These are phyloP conservation scores for Ailurus styani DNA, from an alignment of 2,113 vertebrate species.

Conservation along the genomic window DNA sequence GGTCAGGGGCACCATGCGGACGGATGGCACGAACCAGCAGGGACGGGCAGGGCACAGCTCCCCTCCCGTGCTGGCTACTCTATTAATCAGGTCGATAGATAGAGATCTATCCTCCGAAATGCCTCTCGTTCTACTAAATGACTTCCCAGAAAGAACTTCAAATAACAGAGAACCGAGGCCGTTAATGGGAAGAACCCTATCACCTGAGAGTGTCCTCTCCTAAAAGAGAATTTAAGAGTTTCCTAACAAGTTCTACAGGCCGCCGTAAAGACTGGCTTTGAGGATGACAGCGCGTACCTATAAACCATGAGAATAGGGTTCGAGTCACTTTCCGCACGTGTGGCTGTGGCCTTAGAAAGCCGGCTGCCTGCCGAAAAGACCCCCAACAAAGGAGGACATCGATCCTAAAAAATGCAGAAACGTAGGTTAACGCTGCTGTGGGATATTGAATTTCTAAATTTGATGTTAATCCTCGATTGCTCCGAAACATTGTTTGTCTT, in stretches of 20 bases:
- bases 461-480: constrained; percentile 49
- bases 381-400: neutral
- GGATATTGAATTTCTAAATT: constrained; percentile 39
- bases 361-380: neutral
- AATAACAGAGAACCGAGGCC: neutral
- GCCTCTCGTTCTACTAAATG: neutral
- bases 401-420: neutral
- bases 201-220: no score
- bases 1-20: neutral
- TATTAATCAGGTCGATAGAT: neutral
- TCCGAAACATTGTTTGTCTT: constrained; percentile 59
- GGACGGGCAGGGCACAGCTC: accelerated
- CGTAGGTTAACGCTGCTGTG: neutral
- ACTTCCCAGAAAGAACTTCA: neutral
- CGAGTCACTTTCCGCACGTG: neutral
- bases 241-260: neutral
- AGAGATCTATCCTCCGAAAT: neutral
- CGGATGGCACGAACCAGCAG: no score
- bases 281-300: neutral
- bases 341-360: neutral
- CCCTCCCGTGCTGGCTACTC: neutral
- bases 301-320: neutral
- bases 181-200: neutral
- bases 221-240: neutral
- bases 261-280: neutral